Conservation (phyloP, 2,113 vertebrate genomes). For the Ochotona princeps region DNA sequence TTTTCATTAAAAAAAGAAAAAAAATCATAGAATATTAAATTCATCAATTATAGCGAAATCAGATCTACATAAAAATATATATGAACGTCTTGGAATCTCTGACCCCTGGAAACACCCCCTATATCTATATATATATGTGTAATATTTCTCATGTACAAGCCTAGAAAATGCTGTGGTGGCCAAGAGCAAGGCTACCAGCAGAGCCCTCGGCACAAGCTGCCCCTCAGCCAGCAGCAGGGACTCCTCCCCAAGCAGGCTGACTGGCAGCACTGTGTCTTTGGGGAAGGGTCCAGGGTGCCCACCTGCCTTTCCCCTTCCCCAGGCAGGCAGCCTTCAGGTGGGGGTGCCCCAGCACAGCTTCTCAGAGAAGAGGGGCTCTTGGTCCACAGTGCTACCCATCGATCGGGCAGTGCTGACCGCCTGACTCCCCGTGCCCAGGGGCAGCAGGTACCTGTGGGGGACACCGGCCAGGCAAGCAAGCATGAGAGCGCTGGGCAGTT, state of each 20-base stretch:
- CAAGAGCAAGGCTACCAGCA: background rate
- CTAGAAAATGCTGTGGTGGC: background rate
- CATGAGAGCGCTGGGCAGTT: constrained; percentile 49
- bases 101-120: background rate
- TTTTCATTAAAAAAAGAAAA: background rate
- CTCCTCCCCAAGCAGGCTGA: background rate
- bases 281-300: too few relatives aligned
- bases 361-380: background rate
- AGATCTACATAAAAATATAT: constrained; percentile 56
- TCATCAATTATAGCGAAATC: background rate
- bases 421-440: too few relatives aligned
- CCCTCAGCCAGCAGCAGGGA: background rate
- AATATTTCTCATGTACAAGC: background rate
- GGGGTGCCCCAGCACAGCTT: background rate
- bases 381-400: too few relatives aligned
- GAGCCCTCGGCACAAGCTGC: too few relatives aligned
- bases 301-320: background rate
- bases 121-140: background rate
- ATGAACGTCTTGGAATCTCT: background rate
- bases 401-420: too few relatives aligned
- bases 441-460: background rate
- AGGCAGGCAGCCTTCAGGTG: background rate
- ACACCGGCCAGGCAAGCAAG: background rate
- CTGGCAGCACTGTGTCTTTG: background rate
- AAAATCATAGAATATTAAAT: constrained; percentile 35